Evolutionary conservation across 2,113 vertebrate species (phyloP), one percentile per base, ranked within the genome.

Genomic region (Lepus timidus): DNA sequence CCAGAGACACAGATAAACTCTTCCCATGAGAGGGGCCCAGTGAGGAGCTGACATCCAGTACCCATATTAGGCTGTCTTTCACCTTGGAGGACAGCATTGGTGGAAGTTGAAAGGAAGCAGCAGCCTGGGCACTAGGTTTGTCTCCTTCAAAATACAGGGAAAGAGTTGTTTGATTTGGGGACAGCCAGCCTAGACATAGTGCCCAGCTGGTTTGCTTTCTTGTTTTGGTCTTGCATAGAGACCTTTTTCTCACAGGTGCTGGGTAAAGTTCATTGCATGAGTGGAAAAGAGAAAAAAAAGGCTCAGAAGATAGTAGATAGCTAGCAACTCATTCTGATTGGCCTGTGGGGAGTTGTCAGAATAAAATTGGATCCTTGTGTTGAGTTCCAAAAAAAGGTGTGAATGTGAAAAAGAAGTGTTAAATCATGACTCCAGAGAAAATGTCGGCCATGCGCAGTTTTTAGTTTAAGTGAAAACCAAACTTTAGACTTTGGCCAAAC

Each of bases 351-450:
- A 93, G 97, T 97, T 98, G 97, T 97, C 97, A 98, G 95, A 96
- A 95, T 97, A 98, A 98, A 97, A 98, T 96, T 98, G 97, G 96
- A 97, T 97, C 83, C 68, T 95, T 94, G 94, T 94, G 87, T 93
- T 94, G 61, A 96, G 94, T 97, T 98, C 98, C 97, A 97, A 97
- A 98, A 97, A 96, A 94, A 97, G 92, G 96, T 96, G 97, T 97
- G 97, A 97, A 98, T 97, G 93, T 96, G 96, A 97, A 97, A 97
- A 96, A 97, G 98, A 98, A 98, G 98, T 96, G 97, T 96, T 97
- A 98, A 98, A 97, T 97, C 98, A 97, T 98, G 97, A 96, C 96
- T 96, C 93, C 95, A 96, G 96, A 94, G 96, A 98, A 98, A 96
- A 94, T 96, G 96, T 95, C 82, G 95, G 86, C 96, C 95, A 85